Base-by-base conservation (phyloP, 2,888 invertebrate species). In the Ecliptopera silaceata region DNA sequence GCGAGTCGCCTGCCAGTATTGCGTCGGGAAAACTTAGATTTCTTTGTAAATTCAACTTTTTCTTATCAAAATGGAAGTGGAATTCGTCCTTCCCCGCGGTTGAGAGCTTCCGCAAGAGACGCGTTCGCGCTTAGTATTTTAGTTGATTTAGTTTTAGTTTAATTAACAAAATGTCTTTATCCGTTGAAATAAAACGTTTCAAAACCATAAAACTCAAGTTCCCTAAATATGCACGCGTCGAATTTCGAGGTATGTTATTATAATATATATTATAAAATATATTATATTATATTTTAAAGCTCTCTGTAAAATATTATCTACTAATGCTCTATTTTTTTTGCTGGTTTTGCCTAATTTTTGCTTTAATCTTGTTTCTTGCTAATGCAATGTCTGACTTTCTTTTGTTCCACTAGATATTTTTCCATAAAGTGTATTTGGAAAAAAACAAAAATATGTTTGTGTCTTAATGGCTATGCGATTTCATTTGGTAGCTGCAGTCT, bases 191-290 rank as follows among this genome's bases (percentile, higher is more conserved):
- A 39, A 93, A 94, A 75, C 93, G 94, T 66, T 94, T 96, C 75
- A 94, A 94, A 83, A 90, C 95, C 48, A 88, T 94, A 13, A 94
- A 94, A 82, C 92, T 92, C 73, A 95, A 94, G 76, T 93, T 93
- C 10, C 95, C 95, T 66, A 94, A 94, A 74, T 92, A 93, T 63
- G 94, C 93, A 47, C 93, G 94, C 66, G 86, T 95, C 64, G 94
- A 94, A 65, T 97, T 97, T 77, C 89, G 97, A 92, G 96, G 97
- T 97, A 91, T 93, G 94, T 26, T 45, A 13, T 13, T 29, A 15
- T n/a, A n/a, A n/a, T n/a, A n/a, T n/a, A n/a, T n/a, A n/a, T n/a
- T n/a, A n/a, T n/a, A n/a, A n/a, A n/a, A n/a, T n/a, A n/a, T n/a
- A n/a, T n/a, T n/a, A n/a, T n/a, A n/a, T n/a, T n/a, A n/a, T n/a